Percentiles rank a stretch among this genome's conserved stretches.
Evolutionary conservation across 2,888 invertebrate species (phyloP).

Genomic region (Syritta pipiens): DNA sequence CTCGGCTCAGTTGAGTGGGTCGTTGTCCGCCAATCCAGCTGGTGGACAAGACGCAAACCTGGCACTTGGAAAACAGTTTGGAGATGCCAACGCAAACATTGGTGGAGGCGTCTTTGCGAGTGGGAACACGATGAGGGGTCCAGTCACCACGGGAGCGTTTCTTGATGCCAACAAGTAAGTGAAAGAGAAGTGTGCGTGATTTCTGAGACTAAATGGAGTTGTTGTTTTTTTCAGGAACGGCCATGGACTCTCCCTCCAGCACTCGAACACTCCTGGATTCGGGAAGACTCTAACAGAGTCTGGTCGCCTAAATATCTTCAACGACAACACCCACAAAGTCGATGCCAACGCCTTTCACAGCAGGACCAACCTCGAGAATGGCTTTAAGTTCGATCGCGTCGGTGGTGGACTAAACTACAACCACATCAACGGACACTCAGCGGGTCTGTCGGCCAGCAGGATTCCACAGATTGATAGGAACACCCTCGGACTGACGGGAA

Average conservation of each 20-base stretch:
- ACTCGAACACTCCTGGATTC: constrained; percentile 71
- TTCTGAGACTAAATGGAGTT: background rate
- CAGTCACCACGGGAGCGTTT: constrained; percentile 73
- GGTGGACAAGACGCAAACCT: constrained; percentile 70
- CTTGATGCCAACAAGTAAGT: constrained; percentile 74
- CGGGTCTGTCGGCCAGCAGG: constrained; percentile 71
- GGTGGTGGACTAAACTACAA: constrained; percentile 73
- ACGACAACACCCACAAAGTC: constrained; percentile 67
- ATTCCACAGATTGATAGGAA: constrained; percentile 73
- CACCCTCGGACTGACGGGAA: constrained; percentile 71
- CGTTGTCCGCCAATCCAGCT: constrained; percentile 70
- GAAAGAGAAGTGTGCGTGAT: background rate
- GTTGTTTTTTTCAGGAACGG: constrained; percentile 70
- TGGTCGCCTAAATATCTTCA: constrained; percentile 72
- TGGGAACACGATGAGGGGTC: constrained; percentile 71
- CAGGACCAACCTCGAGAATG: constrained; percentile 70
- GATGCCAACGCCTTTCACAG: constrained; percentile 73
- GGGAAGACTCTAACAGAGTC: constrained; percentile 70
- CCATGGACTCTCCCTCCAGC: constrained; percentile 72
- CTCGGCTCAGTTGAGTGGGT: constrained; percentile 52
- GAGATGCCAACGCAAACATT: constrained; percentile 70
- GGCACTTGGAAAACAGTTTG: constrained; percentile 65
- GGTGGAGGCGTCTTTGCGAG: constrained; percentile 73
- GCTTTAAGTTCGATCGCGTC: constrained; percentile 67
- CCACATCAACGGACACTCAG: constrained; percentile 72